Conservation (phyloP, 2,888 invertebrate species). For the Yponomeuta cagnagella region DNA sequence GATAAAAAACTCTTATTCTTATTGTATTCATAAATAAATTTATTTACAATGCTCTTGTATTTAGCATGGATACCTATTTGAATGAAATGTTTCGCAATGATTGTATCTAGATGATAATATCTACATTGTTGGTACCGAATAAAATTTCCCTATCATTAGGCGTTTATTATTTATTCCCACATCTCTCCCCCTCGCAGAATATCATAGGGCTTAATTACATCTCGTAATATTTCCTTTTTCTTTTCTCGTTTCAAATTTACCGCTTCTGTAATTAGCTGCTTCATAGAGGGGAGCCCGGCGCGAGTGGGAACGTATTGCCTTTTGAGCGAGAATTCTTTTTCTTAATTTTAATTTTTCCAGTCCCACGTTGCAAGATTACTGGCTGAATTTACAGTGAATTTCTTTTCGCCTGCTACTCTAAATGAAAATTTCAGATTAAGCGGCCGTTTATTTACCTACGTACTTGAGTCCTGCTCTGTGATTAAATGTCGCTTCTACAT, state of each 20-base stretch:
- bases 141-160: not conserved
- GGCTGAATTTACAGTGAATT: conserved; percentile 12
- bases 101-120: too few species aligned
- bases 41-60: too few species aligned
- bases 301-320: conserved; percentile 15
- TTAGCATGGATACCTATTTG: too few species aligned
- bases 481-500: not conserved
- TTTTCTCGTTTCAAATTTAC: conserved; percentile 39
- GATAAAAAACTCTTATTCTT: too few species aligned
- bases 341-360: conserved; percentile 31
- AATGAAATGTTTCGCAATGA: too few species aligned
- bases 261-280: conserved; percentile 32
- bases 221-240: conserved; percentile 37
- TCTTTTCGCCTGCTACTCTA: not conserved
- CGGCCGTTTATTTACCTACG: not conserved
- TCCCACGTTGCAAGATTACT: conserved; percentile 30
- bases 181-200: conserved; percentile 21
- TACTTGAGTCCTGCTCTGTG: not conserved
- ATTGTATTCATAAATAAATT: too few species aligned
- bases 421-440: not conserved
- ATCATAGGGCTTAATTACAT: conserved; percentile 39
- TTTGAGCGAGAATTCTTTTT: conserved; percentile 24
- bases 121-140: too few species aligned
- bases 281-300: conserved; percentile 19
- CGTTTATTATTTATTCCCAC: conserved; percentile 22